These are phyloP conservation scores for Palythoa grandiflora DNA, from an alignment of 92 coral and sea anemone species.

Conservation along the genomic window DNA sequence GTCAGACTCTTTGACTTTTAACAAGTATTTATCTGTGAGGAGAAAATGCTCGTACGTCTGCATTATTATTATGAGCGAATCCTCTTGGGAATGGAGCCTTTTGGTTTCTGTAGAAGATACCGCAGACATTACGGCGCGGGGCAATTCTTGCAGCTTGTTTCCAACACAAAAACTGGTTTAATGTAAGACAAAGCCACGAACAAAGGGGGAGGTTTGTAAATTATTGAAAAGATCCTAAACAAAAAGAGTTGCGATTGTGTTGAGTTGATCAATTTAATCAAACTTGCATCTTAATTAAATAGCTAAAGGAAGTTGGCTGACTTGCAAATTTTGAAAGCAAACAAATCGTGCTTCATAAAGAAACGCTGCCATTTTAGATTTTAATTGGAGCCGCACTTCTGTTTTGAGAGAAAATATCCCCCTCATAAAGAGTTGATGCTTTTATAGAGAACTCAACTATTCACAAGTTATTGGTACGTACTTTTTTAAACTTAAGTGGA, in stretches of 20 bases:
- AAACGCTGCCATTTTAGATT: background rate
- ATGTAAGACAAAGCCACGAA: conserved; percentile 31
- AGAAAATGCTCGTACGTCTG: background rate
- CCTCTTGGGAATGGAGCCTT: conserved; percentile 11
- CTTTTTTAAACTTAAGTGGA: background rate
- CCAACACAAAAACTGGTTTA: conserved; percentile 32
- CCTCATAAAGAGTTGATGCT: background rate
- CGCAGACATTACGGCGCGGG: conserved; percentile 49
- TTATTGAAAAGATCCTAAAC: conserved; percentile 45
- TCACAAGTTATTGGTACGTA: background rate
- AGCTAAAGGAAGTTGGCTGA: conserved; percentile 36
- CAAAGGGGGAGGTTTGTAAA: conserved; percentile 35
- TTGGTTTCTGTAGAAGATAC: background rate
- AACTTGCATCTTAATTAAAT: conserved; percentile 45
- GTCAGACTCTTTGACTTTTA: conserved; percentile 1
- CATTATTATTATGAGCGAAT: background rate
- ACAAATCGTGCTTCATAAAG: background rate
- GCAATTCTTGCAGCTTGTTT: conserved; percentile 28
- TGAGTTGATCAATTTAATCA: conserved; percentile 46
- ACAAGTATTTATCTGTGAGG: background rate
- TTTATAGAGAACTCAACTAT: background rate
- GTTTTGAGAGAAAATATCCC: background rate
- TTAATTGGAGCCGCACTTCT: background rate
- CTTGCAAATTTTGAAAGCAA: conserved; percentile 46
- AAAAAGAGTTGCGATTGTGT: conserved; percentile 30